These are phyloP conservation scores for Melanotaenia maccullochi DNA, from an alignment of 2,797 vertebrate genomes.

Conservation along the genomic window DNA sequence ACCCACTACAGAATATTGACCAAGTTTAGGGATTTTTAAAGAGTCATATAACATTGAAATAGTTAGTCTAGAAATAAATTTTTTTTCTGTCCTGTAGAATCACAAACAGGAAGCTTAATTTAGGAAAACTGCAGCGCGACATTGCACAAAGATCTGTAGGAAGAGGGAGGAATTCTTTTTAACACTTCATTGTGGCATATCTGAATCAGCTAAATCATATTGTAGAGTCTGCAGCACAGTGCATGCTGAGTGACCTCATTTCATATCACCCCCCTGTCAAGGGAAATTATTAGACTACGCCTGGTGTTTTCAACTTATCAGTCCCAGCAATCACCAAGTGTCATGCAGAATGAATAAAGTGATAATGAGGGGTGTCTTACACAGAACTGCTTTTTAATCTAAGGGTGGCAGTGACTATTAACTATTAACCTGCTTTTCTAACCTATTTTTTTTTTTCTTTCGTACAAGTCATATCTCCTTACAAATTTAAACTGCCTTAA, in stretches of 20 bases:
- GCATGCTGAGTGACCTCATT: conserved; percentile 41
- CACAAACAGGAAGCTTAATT: neutral
- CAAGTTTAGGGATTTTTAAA: neutral
- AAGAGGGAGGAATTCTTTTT: neutral
- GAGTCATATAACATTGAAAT: neutral
- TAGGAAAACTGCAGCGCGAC: neutral
- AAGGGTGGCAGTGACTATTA: conserved; percentile 1
- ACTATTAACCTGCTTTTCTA: conserved; percentile 15
- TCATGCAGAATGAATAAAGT: conserved; percentile 31
- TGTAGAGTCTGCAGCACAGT: neutral
- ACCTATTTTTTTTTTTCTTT: neutral
- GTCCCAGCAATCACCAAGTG: conserved; percentile 25
- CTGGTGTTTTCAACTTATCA: conserved; percentile 37
- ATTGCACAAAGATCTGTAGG: neutral
- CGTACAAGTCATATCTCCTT: neutral
- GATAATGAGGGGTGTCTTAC: conserved; percentile 40
- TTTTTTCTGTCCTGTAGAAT: neutral
- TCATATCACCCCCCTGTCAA: conserved; percentile 39
- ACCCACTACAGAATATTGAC: neutral
- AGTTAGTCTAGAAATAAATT: neutral
- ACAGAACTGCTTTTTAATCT: conserved; percentile 17
- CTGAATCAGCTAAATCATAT: conserved; percentile 35
- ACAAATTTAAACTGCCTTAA: neutral
- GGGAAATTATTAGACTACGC: conserved; percentile 44
- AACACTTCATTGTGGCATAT: conserved; percentile 21